Evolutionary conservation across 2,888 invertebrate species (phyloP), one percentile per base, ranked within the genome.

Genomic region (Acrocyrtus sp.): DNA sequence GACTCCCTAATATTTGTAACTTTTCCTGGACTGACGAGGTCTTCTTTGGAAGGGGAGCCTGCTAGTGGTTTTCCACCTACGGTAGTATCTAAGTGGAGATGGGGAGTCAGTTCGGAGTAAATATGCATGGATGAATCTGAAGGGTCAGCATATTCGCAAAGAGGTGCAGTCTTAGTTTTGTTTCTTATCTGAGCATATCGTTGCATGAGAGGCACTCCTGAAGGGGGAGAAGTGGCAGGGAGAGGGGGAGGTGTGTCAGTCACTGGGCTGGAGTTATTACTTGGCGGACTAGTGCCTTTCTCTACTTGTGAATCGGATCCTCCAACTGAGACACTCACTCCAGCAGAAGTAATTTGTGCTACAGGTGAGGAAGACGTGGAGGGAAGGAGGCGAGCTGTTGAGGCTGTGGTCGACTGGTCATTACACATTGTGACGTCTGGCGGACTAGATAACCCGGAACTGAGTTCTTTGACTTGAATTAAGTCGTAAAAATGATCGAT

Each of bases 401-500:
- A 72, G 4, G 72, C 72, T 29, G 72, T 72, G 10, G 72, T 72
- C 1, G 54, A 43, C 12, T 50, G 41, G 21, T 57, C 69, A 53
- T 75, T 78, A 34, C 77, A 75, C 76, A 80, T 78, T 8, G 81
- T 81, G 8, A 81, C 81, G 61, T 81, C 81, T n/a, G 81, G 81
- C 27, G 81, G 81, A 78, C 80, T 78, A 78, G 80, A 77, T 34
- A 78, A 53, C 19, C 34, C 56, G 8, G 72, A 56, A 19, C 53
- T 67, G 19, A 75, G 77, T 54, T 78, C 77, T 43, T 78, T 70
- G 47, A 86, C 86, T 72, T 86, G 87, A 6, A 90, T 89, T 34
- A 89, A 83, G 75, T 90, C 90, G 78, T 90, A 90, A 73, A 91
- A 86, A 81, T 91, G 90, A 82, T 92, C 91, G 73, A 92, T 92